phyloP scores from a whole-genome alignment of 2,888 invertebrate genomes.

The Orthosia incerta region DNA sequence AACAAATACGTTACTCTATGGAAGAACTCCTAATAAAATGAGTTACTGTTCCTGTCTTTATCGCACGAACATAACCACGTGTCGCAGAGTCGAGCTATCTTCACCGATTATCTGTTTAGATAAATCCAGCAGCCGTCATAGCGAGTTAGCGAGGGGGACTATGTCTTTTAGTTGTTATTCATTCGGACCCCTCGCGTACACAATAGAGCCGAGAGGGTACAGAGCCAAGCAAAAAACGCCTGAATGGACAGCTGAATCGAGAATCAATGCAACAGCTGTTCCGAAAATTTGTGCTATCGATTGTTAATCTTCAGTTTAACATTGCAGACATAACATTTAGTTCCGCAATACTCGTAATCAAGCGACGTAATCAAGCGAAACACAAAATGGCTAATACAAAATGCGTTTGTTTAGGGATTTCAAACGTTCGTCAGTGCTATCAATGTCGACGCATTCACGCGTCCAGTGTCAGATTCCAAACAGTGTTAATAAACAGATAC shows the following conservation, averaged over 20 bases:
- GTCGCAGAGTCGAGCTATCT: slow-evolving; percentile 65
- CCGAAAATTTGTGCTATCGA: slow-evolving; percentile 41
- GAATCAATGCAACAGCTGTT: slow-evolving; percentile 64
- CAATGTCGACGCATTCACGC: slow-evolving; percentile 65
- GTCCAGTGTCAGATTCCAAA: slow-evolving; percentile 74
- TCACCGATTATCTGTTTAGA: slow-evolving; percentile 81
- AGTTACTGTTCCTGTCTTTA: slow-evolving; percentile 54
- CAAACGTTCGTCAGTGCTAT: slow-evolving; percentile 60
- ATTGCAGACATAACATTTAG: slow-evolving; percentile 58
- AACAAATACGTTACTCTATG: slow-evolving; percentile 7
- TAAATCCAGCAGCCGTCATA: slow-evolving; percentile 78
- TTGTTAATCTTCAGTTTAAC: slow-evolving; percentile 45
- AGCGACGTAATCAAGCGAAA: slow-evolving; percentile 56
- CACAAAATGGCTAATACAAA: slow-evolving; percentile 59
- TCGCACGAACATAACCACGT: slow-evolving; percentile 64
- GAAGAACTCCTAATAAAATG: slow-evolving; percentile 18
- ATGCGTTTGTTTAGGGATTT: slow-evolving; percentile 59
- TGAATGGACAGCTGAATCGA: slow-evolving; percentile 45
- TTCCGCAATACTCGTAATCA: slow-evolving; percentile 59
- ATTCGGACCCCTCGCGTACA: slow-evolving; percentile 73
- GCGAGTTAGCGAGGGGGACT: slow-evolving; percentile 75
- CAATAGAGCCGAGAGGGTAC: slow-evolving; percentile 65
- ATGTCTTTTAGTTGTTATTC: slow-evolving; percentile 78
- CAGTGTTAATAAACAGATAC: slow-evolving; percentile 72
- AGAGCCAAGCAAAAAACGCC: slow-evolving; percentile 60